A percentile compares a stretch with the other conserved stretches of the same genome.
Evolutionary conservation across 2,797 vertebrate species (phyloP).

Genomic region (Falco biarmicus): DNA sequence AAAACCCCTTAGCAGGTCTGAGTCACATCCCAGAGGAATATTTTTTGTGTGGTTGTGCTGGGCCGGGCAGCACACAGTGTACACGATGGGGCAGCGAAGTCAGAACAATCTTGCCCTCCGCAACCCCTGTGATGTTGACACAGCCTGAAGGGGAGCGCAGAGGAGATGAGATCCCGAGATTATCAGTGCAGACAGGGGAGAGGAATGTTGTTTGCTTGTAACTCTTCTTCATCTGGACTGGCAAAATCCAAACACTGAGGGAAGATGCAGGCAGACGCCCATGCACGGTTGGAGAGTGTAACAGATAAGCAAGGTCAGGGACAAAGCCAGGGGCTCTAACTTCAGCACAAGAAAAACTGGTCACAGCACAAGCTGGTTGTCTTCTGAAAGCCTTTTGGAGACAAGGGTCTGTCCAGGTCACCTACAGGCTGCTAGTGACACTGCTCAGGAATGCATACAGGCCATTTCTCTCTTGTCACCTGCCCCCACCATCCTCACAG

Average conservation of each 20-base stretch:
- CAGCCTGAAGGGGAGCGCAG: not conserved
- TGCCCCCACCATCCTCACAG: not conserved
- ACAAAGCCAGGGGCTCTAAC: conserved; percentile 14
- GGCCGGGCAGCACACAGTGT: conserved; percentile 19
- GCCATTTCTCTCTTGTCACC: not conserved
- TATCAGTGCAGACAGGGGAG: conserved; percentile 20
- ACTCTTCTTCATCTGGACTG: conserved; percentile 25
- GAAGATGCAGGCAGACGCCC: not conserved
- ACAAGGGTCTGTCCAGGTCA: conserved; percentile 25
- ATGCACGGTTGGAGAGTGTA: not conserved
- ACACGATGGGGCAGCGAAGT: not conserved
- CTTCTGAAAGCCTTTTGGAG: conserved; percentile 25
- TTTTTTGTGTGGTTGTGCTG: not conserved
- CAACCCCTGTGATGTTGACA: not conserved
- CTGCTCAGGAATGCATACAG: not conserved
- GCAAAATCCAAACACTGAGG: conserved; percentile 1
- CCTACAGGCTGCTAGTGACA: not conserved
- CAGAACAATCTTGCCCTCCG: not conserved
- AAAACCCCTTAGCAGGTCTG: not conserved
- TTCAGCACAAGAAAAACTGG: conserved; percentile 20
- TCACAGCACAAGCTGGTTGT: not conserved
- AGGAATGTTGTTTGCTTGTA: conserved; percentile 64
- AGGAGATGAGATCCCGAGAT: conserved; percentile 37
- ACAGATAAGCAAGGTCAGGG: not conserved
- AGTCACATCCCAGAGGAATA: not conserved